Evolutionary conservation across 2,888 invertebrate species (phyloP), one percentile per base, ranked within the genome.

Genomic region (Eupithecia inturbata): DNA sequence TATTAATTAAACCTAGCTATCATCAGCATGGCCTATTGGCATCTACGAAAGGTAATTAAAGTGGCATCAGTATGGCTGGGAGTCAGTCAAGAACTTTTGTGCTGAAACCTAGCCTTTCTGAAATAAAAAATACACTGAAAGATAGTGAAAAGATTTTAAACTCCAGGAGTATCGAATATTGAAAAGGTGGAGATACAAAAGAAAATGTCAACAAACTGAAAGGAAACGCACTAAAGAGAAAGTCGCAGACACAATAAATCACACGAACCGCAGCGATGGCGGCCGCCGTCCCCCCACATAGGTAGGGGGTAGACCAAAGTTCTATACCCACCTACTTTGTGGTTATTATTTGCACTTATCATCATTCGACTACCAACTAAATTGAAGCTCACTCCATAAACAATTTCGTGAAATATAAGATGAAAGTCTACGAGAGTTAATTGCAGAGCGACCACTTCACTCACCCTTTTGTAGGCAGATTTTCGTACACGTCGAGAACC

Each of bases 191-290:
- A 3, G 22, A 22, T 78, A 79, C 75, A 82, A 81, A 81, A 68
- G 77, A 81, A 81, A 80, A 82, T 80, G 75, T 72, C 76, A 78
- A 74, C 79, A 79, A 79, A 80, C 78, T 79, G 78, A 82, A 83
- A 80, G 74, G 67, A 80, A 78, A 82, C 77, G 77, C 78, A 82
- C 85, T 82, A 84, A 86, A 82, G 83, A 79, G 80, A 84, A 86
- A 87, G 85, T 82, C 85, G 75, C 82, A 86, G 87, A 87, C 86
- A 85, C 83, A 72, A 89, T 88, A 89, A 90, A 89, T 89, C 86
- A 88, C 85, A 77, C 77, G 76, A 77, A 74, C 70, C 80, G 77
- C 71, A 79, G 78, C 77, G 62, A 62, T 9, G 28, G 53, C 22
- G 57, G 12, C 62, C 31, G 26, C 22, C 26, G 12, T 26, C 57